phyloP scores from a whole-genome alignment of 1,140 invertebrate genomes.

The honey bee (Apis mellifera) region Amel_HAv3.1 CM009931.2:17583501-17584000 shows the following conservation, averaged over 20 bases:
- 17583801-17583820: conserved; percentile 60
- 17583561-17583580: conserved; percentile 27
- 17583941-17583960: neutral
- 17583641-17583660: neutral
- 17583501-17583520: neutral
- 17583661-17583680: neutral
- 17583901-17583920: neutral
- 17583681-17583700: conserved; percentile 39
- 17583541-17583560: neutral
- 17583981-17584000: too few relatives aligned
- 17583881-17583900: neutral
- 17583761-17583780: conserved; percentile 66
- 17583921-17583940: neutral
- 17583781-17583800: conserved; percentile 60
- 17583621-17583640: neutral
- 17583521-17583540: neutral
- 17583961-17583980: too few relatives aligned
- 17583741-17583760: conserved; percentile 71
- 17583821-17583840: conserved; percentile 42
- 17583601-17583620: neutral
- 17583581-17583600: neutral
- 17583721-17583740: conserved; percentile 72
- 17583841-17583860: conserved; percentile 61
- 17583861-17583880: conserved; percentile 57
- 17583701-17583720: conserved; percentile 65